Evolutionary conservation across 2,797 vertebrate species (phyloP), one percentile per base, ranked within the genome.

Genomic region (Chloroceryle amazona): DNA sequence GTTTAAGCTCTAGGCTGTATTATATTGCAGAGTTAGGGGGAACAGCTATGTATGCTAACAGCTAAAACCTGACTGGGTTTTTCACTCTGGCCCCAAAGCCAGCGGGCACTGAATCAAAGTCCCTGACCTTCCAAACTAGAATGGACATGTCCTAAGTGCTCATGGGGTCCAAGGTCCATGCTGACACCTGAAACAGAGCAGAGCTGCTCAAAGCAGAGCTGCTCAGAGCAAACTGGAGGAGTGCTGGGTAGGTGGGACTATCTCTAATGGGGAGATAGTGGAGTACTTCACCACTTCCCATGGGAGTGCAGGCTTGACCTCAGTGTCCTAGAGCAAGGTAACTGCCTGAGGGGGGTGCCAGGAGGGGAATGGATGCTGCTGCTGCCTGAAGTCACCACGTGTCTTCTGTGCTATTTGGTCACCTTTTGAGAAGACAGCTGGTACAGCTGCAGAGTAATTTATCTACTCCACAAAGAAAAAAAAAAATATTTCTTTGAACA

Each of bases 301-400:
- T 18, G 7, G 47, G 42, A 78, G 18, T 2, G 11, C 0, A 8
- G 54, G 1, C 58, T 74, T 63, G 71, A 52, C 73, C 51, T 81
- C 2, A 0, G 11, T 3, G 3, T 14, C 35, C 19, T 5, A 3
- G 62, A 25, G 10, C 11, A 0, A 11, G 8, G 1, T 5, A 20
- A 52, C 41, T 25, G 47, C 7, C 17, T 52, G 80, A 21, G 46
- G 25, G 46, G 54, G 67, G 31, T 65, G 21, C 44, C 29, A 23
- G 78, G 37, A 85, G 18, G 15, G 22, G 41, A 85, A 18, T 5
- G 6, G 47, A 5, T 29, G 57, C 61, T 63, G 51, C 54, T 81
- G 52, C 33, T 62, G 10, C 23, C 31, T 49, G 3, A 57, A 75
- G 25, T 82, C 58, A 7, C 49, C 85, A 46, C 22, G 21, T 33